Conservation (phyloP, 2,797 vertebrate species). For the Melanotaenia pygmaea region DNA sequence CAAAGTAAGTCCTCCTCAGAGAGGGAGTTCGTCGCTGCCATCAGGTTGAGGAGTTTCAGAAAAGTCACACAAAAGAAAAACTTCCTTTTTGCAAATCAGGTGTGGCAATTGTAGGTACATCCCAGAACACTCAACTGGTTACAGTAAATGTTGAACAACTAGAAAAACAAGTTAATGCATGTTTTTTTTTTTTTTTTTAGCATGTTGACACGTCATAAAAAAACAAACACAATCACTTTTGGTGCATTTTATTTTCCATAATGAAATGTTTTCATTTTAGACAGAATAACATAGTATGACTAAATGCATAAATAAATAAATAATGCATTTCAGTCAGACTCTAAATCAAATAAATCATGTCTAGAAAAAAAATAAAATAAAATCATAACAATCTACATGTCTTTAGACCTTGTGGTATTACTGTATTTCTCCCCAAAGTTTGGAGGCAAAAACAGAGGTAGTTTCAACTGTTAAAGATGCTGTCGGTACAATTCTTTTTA, state of each 20-base stretch:
- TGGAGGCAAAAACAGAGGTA: slow-evolving; percentile 73
- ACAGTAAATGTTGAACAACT: slow-evolving; percentile 42
- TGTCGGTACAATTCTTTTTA: slow-evolving; percentile 28
- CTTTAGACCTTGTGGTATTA: slow-evolving; percentile 47
- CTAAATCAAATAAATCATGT: slow-evolving; percentile 42
- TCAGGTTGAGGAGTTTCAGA: slow-evolving; percentile 31
- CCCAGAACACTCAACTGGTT: neutral
- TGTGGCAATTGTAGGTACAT: slow-evolving; percentile 1
- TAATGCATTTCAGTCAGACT: slow-evolving; percentile 53
- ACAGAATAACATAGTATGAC: slow-evolving; percentile 55
- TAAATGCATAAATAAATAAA: slow-evolving; percentile 64
- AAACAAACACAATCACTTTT: slow-evolving; percentile 25
- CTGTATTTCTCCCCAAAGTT: slow-evolving; percentile 57
- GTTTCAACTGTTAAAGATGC: slow-evolving; percentile 63
- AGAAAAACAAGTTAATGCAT: slow-evolving; percentile 52
- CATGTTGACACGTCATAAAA: slow-evolving; percentile 1
- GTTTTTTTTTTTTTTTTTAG: neutral
- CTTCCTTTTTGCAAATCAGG: slow-evolving; percentile 16
- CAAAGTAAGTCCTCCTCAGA: slow-evolving; percentile 64
- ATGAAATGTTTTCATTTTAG: slow-evolving; percentile 51
- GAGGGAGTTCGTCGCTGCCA: slow-evolving; percentile 43
- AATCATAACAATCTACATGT: slow-evolving; percentile 42
- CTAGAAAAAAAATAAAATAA: slow-evolving; percentile 46
- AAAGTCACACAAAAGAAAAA: neutral
- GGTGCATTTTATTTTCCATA: slow-evolving; percentile 64